Evolutionary conservation across 2,888 invertebrate genomes (phyloP).

Genomic region (Eupeodes latifasciatus): DNA sequence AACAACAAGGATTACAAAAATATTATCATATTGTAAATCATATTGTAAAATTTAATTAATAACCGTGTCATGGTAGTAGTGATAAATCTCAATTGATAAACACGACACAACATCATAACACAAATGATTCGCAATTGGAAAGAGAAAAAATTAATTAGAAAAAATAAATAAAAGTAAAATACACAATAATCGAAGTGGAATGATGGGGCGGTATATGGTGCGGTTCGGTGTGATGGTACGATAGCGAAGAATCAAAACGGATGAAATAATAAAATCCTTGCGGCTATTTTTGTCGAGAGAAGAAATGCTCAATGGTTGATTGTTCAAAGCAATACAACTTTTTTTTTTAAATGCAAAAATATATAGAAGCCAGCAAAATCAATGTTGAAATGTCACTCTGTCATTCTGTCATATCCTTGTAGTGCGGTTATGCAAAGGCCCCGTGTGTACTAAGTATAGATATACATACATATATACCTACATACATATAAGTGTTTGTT

Average conservation of each 20-base stretch:
- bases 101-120: neutral
- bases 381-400: conserved; percentile 75
- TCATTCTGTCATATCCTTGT: conserved; percentile 73
- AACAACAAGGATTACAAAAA: conserved; percentile 51
- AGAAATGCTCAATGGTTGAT: conserved; percentile 58
- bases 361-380: conserved; percentile 56
- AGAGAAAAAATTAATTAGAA: conserved; percentile 63
- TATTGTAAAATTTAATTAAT: conserved; percentile 73
- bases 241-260: conserved; percentile 35
- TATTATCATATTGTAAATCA: conserved; percentile 54
- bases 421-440: conserved; percentile 58
- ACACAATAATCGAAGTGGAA: conserved; percentile 15
- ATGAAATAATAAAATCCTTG: conserved; percentile 70
- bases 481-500: conserved; percentile 50
- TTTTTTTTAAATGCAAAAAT: conserved; percentile 16
- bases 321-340: conserved; percentile 59
- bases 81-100: conserved; percentile 48
- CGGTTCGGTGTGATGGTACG: neutral
- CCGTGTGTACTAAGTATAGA: conserved; percentile 14
- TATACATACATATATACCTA: neutral
- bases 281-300: conserved; percentile 58
- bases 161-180: conserved; percentile 44
- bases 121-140: conserved; percentile 7
- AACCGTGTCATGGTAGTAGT: conserved; percentile 54
- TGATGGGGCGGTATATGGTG: neutral